phyloP scores from a whole-genome alignment of 2,113 vertebrate genomes.

The Proterorhinus semilunaris region DNA sequence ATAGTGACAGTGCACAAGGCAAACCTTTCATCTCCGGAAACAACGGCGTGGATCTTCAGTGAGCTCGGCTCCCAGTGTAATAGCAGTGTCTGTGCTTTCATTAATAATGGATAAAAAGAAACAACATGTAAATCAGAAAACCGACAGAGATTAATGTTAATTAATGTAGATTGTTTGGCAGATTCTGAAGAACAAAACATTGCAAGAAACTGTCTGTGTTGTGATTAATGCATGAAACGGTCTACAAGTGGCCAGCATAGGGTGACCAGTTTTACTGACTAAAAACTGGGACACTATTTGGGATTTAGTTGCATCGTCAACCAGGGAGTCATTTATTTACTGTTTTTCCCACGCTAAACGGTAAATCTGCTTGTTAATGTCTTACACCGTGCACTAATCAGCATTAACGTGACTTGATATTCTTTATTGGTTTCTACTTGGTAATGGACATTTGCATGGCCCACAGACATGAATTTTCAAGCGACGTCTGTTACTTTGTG shows the following conservation, averaged over 20 bases:
- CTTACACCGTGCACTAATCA: no score
- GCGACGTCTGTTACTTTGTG: no score
- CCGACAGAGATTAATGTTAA: conserved; percentile 26
- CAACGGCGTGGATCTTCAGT: conserved; percentile 24
- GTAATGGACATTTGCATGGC: no score
- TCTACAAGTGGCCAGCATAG: conserved; percentile 5
- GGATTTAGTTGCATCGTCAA: no score
- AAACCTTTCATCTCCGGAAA: conserved; percentile 15
- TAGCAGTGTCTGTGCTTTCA: conserved; percentile 23
- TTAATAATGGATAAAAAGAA: conserved; percentile 55
- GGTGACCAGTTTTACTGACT: no score
- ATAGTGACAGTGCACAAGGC: not conserved
- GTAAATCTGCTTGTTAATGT: no score
- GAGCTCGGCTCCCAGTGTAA: conserved; percentile 24
- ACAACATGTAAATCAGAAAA: conserved; percentile 26
- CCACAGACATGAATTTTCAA: no score
- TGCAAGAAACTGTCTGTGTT: conserved; percentile 13
- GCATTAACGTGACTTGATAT: no score
- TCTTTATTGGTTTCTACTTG: no score
- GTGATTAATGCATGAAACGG: conserved; percentile 30
- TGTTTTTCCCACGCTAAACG: no score
- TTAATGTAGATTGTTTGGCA: conserved; percentile 21
- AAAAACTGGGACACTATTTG: no score
- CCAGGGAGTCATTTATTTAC: no score
- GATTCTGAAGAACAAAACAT: conserved; percentile 16